A percentile compares a stretch with the other conserved stretches of the same genome.
Evolutionary conservation across 2,888 invertebrate species (phyloP).

Genomic region (Cryptus viduatorius): DNA sequence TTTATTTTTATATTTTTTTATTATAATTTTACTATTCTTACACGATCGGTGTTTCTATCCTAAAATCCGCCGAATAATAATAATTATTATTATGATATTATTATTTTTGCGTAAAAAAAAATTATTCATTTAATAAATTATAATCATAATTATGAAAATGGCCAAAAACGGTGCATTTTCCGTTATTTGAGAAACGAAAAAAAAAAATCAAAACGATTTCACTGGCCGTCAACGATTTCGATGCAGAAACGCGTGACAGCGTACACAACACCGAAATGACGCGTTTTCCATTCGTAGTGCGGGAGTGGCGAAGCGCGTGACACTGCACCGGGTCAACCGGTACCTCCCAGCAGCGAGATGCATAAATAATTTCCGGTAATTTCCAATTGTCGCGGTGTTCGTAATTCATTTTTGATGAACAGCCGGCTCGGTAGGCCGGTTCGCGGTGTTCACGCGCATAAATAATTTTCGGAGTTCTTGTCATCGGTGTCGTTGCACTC

Average conservation of each 20-base stretch:
- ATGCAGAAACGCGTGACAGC: constrained; percentile 20
- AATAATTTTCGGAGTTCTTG: constrained; percentile 58
- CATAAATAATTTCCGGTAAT: constrained; percentile 69
- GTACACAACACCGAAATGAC: constrained; percentile 35
- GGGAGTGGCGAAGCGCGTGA: constrained; percentile 2
- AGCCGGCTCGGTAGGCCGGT: constrained; percentile 41
- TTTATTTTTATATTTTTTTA: too few relatives aligned
- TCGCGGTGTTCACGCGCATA: constrained; percentile 40
- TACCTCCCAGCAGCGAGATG: constrained; percentile 36
- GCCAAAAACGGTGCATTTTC: not conserved
- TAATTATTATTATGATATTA: too few relatives aligned
- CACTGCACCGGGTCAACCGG: not conserved
- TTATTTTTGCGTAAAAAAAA: too few relatives aligned
- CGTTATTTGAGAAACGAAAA: not conserved
- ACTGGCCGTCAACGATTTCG: constrained; percentile 13
- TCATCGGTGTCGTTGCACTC: constrained; percentile 45
- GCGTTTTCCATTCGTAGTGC: not conserved
- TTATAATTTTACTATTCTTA: too few relatives aligned
- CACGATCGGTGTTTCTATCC: too few relatives aligned
- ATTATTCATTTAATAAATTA: too few relatives aligned
- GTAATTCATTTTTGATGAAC: constrained; percentile 69
- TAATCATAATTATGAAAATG: too few relatives aligned
- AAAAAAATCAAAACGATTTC: constrained; percentile 12
- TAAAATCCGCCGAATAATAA: too few relatives aligned
- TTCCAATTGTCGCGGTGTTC: constrained; percentile 66